Conservation (phyloP, 2,797 vertebrate genomes). For the Neopelma chrysocephalum region DNA sequence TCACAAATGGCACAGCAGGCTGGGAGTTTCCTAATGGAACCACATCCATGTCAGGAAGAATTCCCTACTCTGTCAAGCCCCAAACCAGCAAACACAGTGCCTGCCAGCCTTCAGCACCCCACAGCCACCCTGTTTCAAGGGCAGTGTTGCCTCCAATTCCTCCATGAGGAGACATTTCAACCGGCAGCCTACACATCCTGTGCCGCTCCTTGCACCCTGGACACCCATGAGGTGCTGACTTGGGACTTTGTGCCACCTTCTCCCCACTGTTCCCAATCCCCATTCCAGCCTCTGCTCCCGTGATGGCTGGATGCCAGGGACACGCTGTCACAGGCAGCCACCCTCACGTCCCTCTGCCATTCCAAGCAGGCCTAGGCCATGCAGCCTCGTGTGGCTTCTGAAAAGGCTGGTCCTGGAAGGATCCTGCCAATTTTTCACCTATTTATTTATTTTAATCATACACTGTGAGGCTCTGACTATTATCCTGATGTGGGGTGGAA, state of each 20-base stretch:
- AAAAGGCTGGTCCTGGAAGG: neutral
- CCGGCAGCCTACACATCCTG: neutral
- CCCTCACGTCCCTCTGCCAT: accelerated
- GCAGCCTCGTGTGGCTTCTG: accelerated
- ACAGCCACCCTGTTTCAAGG: accelerated
- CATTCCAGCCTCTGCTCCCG: accelerated
- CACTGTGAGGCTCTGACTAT: neutral
- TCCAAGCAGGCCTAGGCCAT: neutral
- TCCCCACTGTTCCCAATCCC: too few species aligned
- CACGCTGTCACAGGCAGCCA: accelerated
- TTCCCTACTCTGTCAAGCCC: neutral
- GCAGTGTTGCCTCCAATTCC: accelerated
- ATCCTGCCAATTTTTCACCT: neutral
- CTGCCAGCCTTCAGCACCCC: neutral
- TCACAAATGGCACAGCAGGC: neutral
- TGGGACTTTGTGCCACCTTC: accelerated
- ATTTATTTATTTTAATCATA: neutral
- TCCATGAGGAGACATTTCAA: accelerated
- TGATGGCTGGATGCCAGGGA: accelerated
- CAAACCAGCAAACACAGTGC: neutral
- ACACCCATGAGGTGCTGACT: accelerated
- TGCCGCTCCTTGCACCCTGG: accelerated
- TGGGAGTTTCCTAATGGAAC: neutral
- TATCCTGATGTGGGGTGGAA: neutral
- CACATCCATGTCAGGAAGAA: accelerated